Base-by-base conservation (phyloP, 2,797 vertebrate species). In the Etheostoma perlongum region DNA sequence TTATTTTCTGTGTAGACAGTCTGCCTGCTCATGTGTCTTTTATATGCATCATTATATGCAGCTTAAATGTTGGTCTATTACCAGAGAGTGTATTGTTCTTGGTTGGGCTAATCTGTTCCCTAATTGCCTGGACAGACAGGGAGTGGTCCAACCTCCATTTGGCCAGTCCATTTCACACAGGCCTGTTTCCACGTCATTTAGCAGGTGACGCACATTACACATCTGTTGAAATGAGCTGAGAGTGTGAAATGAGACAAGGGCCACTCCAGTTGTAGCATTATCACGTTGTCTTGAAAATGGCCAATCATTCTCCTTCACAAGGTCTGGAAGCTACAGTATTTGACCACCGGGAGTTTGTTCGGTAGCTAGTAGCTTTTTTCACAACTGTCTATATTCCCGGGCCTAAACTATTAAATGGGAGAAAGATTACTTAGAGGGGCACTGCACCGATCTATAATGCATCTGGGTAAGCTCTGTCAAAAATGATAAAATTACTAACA, bases 181-280 rank as follows among this genome's bases (percentile, higher is more conserved):
- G 70, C 78, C 85, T 67, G 78, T 91, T 92, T 91, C 87, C 85
- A 86, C 79, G 14, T 85, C 85, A 93, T 94, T 94, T 92, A 92
- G 86, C 91, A 93, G 90, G 86, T 89, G 81, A 92, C 84, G 82
- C 85, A 84, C 88, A 92, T 93, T 87, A 85, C 80, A 83, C 92
- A 94, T 94, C 92, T 94, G 93, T 88, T 81, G 64, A 82, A 84
- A 89, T 74, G 85, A 86, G 74, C 18, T 23, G 52, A 67, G 74
- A 61, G 47, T 46, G 68, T 19, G 58, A 54, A 76, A 80, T 82
- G 68, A 51, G 79, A 67, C 30, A 14, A 44, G 54, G 30, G 66
- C 66, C 63, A 7, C 19, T 23, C 48, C 64, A 15, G 54, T 23
- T 44, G 19, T 2, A 36, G 42, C 60, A 42, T 67, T 53, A 52